Percentiles rank a stretch among this genome's conserved stretches.
Conservation (phyloP, 2,888 invertebrate species). For the Hemicrepidius hirtus region DNA sequence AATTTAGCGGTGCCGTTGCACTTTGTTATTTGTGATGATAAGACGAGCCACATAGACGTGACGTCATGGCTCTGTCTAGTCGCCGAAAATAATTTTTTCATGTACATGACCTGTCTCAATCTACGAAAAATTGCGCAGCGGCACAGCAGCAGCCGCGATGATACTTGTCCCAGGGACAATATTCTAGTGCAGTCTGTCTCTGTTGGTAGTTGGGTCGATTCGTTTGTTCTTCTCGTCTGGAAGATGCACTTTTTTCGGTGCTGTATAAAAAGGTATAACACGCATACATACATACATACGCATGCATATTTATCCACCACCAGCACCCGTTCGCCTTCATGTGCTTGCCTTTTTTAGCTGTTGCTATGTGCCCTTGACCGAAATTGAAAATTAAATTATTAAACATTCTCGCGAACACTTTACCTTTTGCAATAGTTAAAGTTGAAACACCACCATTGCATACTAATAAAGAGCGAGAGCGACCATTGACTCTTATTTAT, state of each 20-base stretch:
- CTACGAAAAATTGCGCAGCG: constrained; percentile 51
- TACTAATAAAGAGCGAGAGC: neutral
- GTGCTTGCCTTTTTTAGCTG: constrained; percentile 21
- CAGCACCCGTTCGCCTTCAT: constrained; percentile 6
- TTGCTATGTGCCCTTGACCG: constrained; percentile 21
- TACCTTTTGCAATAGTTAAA: neutral
- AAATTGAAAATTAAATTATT: constrained; percentile 1
- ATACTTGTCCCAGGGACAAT: constrained; percentile 19
- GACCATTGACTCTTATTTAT: too few species aligned
- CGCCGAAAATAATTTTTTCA: constrained; percentile 53
- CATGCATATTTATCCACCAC: constrained; percentile 20
- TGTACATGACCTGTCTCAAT: constrained; percentile 52
- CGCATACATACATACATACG: neutral
- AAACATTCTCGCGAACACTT: neutral
- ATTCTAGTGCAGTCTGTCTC: constrained; percentile 18
- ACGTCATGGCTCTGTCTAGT: constrained; percentile 48
- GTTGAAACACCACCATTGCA: neutral
- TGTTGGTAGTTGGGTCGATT: constrained; percentile 4
- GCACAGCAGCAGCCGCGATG: constrained; percentile 46
- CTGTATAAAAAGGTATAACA: neutral
- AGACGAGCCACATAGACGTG: constrained; percentile 37
- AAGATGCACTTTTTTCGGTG: constrained; percentile 6
- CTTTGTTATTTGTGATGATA: constrained; percentile 41
- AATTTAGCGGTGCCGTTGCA: constrained; percentile 28
- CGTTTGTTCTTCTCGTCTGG: neutral